Evolutionary conservation across 2,888 invertebrate species (phyloP).

Genomic region (Troglohyphantes excavatus): DNA sequence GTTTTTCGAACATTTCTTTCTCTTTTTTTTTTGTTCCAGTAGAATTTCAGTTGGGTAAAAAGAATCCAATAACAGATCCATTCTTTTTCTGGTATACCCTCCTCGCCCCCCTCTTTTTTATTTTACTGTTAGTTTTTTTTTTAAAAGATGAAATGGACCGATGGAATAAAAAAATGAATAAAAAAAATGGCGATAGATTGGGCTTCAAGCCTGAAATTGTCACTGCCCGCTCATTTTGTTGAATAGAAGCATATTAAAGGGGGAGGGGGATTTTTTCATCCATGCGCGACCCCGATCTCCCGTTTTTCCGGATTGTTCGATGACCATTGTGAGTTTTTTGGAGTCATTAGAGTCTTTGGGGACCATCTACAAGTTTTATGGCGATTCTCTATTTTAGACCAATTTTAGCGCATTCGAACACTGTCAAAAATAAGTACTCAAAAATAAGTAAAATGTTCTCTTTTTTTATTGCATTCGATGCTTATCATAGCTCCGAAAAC

Average conservation of each 20-base stretch:
- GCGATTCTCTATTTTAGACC: too few relatives aligned
- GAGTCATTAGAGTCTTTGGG: conserved; percentile 46
- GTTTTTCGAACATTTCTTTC: conserved; percentile 44
- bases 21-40: conserved; percentile 29
- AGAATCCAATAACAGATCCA: conserved; percentile 70
- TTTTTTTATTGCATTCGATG: too few relatives aligned
- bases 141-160: conserved; percentile 65
- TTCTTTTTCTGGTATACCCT: conserved; percentile 14
- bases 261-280: conserved; percentile 3
- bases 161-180: conserved; percentile 21
- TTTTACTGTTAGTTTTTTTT: conserved; percentile 23
- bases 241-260: conserved; percentile 76
- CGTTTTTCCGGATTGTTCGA: conserved; percentile 43
- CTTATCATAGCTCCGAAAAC: too few relatives aligned
- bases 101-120: conserved; percentile 11
- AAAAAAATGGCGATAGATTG: conserved; percentile 61
- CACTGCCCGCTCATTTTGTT: conserved; percentile 67
- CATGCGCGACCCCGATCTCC: not conserved
- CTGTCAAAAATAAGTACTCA: too few relatives aligned
- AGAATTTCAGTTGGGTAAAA: conserved; percentile 52
- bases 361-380: not conserved
- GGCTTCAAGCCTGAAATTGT: conserved; percentile 74
- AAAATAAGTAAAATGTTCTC: too few relatives aligned
- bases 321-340: conserved; percentile 52
- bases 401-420: too few relatives aligned